Conservation (phyloP, 2,888 invertebrate species). For the Phalangium opilio region DNA sequence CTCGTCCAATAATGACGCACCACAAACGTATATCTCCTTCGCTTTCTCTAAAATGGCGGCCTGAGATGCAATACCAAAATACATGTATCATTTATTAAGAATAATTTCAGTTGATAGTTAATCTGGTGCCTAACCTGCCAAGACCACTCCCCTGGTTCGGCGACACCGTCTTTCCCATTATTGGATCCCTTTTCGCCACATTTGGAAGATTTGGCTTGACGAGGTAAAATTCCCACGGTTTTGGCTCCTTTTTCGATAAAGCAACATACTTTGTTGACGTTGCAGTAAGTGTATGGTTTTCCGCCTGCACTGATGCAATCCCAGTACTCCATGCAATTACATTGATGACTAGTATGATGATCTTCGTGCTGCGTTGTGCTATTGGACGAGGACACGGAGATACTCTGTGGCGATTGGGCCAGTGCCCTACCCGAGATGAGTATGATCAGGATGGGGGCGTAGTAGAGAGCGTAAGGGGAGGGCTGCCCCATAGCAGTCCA, state of each 20-base stretch:
- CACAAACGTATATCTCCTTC: slow-evolving; percentile 33
- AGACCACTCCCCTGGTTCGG: slow-evolving; percentile 33
- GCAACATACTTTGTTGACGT: slow-evolving; percentile 31
- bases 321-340: slow-evolving; percentile 34
- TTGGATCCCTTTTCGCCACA: slow-evolving; percentile 23
- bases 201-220: slow-evolving; percentile 13
- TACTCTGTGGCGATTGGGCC: too few relatives aligned
- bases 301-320: slow-evolving; percentile 31
- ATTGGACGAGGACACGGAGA: too few relatives aligned
- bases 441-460: too few relatives aligned
- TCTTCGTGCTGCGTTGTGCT: too few relatives aligned
- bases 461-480: too few relatives aligned
- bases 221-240: slow-evolving; percentile 24
- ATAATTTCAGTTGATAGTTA: background rate
- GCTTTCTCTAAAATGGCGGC: slow-evolving; percentile 32
- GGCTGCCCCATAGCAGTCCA: too few relatives aligned
- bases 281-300: slow-evolving; percentile 30
- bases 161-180: slow-evolving; percentile 26
- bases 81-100: background rate
- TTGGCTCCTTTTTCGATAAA: slow-evolving; percentile 27
- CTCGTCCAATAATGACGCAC: slow-evolving; percentile 31
- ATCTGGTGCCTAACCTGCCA: slow-evolving; percentile 31
- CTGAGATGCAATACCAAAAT: slow-evolving; percentile 21
- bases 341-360: slow-evolving; percentile 14
- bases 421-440: too few relatives aligned